Base-by-base conservation (phyloP, 1,140 invertebrate species). In the Caligus rogercresseyi region DNA sequence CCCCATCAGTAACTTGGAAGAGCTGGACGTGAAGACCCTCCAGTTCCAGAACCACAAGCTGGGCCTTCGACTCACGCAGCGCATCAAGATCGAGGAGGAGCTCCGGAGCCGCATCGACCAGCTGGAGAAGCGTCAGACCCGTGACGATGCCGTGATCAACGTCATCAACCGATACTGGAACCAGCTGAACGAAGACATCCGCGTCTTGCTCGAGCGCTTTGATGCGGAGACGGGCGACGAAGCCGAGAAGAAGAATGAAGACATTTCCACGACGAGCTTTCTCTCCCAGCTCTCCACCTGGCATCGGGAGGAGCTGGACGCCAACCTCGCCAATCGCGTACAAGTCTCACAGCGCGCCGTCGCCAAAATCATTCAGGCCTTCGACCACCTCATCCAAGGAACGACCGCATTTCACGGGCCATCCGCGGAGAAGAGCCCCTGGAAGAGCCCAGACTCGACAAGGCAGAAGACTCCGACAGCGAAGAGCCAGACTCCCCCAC, bases 111-210 rank as follows among this genome's bases (percentile, higher is more conserved):
- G 93, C 67, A 96, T 98, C 68, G 92, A 97, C 74, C 91, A 97
- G 73, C 75, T 98, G 66, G 92, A 98, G 72, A 95, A 95, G 73
- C 76, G 93, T 58, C 93, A 97, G 73, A 90, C 89, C 51, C 91
- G 94, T 74, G 93, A 97, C 75, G 94, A 98, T 80, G 90, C 91
- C 66, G 92, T 97, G 14, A 76, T 97, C 11, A 95, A 93, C 78
- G 91, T 96, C 64, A 90, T 98, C 7, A 98, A 98, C 77, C 79
- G 93, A 65, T 96, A 97, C 74, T 98, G 93, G 93, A 98, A 92
- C 77, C 85, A 92, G 71, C 76, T 94, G 14, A 93, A 98, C 78
- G 93, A 98, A 78, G 93, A 98, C 74, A 89, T 97, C 66, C 75
- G 93, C 67, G 84, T 97, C 25, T 72, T 97, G 21, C 74, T 97